phyloP scores from a whole-genome alignment of 2,113 vertebrate genomes.

The Panthera leo region DNA sequence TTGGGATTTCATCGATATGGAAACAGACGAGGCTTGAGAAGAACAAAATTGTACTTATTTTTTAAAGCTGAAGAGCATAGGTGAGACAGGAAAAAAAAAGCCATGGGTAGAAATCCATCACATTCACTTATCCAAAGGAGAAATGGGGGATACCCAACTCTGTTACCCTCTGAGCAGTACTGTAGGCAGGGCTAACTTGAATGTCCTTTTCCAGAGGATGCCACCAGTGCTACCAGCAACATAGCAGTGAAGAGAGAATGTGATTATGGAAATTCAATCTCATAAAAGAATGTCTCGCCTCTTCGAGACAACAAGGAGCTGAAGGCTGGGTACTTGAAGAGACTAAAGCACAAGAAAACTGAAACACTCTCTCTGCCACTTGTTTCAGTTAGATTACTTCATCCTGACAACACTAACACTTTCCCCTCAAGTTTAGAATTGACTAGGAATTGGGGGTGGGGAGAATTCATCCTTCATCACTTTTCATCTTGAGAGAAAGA shows the following conservation, averaged over 20 bases:
- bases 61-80: slow-evolving; percentile 26
- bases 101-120: neutral
- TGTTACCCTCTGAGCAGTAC: neutral
- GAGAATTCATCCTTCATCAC: neutral
- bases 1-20: slow-evolving; percentile 46
- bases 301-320: neutral
- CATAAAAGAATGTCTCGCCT: neutral
- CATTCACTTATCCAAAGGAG: neutral
- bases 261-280: neutral
- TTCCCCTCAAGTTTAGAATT: neutral
- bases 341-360: neutral
- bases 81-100: neutral
- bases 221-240: neutral
- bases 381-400: neutral
- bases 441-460: neutral
- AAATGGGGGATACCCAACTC: neutral
- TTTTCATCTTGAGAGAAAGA: neutral
- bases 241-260: neutral
- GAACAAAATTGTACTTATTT: neutral
- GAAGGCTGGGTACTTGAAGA: neutral
- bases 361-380: neutral
- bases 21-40: slow-evolving; percentile 31
- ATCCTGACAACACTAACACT: neutral
- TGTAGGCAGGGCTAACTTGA: neutral
- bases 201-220: neutral